Percentiles rank a stretch among this genome's conserved stretches.
Evolutionary conservation across 2,113 vertebrate species (phyloP).

Genomic region (Phaethornis superciliosus): DNA sequence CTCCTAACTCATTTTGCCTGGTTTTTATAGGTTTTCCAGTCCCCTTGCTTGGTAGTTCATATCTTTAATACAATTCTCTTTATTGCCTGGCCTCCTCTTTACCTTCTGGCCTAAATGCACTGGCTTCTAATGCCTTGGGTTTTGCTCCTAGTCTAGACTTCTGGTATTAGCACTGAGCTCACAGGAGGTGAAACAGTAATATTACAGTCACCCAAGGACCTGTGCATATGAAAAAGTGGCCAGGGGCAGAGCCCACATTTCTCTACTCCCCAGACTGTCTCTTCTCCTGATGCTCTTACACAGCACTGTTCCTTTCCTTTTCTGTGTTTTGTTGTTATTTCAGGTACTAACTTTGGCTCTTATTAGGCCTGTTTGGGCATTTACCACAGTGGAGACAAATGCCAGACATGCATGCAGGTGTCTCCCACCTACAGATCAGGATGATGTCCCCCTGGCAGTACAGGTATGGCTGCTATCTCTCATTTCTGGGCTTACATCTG

Average conservation of each 20-base stretch:
- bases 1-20: conserved; percentile 22
- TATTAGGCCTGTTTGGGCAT: background rate
- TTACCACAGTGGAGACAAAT: background rate
- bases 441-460: background rate
- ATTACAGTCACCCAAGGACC: background rate
- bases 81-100: conserved; percentile 58
- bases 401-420: background rate
- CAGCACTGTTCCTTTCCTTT: background rate
- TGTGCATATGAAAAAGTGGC: background rate
- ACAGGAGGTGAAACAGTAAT: background rate
- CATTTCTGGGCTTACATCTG: background rate
- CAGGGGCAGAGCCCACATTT: background rate
- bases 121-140: background rate
- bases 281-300: background rate
- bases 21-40: conserved; percentile 45
- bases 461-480: background rate
- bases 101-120: conserved; percentile 33
- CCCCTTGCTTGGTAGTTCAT: conserved; percentile 42
- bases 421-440: background rate
- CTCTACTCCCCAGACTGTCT: background rate
- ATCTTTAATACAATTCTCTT: conserved; percentile 59
- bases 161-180: conserved; percentile 33
- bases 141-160: background rate
- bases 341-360: background rate
- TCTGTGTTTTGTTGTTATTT: background rate